A percentile compares a stretch with the other conserved stretches of the same genome.
phyloP scores from a whole-genome alignment of 1,140 invertebrate species.

The Brachionus manjavacas region DNA sequence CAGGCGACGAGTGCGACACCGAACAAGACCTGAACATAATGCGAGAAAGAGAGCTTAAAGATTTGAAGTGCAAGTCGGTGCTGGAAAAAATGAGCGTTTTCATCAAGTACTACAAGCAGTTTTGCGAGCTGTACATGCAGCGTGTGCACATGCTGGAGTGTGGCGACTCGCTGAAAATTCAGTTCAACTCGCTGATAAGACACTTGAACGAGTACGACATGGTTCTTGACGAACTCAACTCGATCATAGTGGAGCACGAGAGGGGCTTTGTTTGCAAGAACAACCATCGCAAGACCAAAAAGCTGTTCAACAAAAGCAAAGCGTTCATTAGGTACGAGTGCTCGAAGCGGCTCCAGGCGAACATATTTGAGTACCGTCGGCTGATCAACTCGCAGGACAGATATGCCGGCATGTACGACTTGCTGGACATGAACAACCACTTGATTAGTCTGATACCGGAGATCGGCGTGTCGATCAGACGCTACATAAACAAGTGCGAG shows the following conservation, averaged over 20 bases:
- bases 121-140: background rate
- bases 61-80: conserved; percentile 15
- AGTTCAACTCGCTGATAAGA: conserved; percentile 3
- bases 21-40: conserved; percentile 34
- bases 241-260: conserved; percentile 32
- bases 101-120: conserved; percentile 35
- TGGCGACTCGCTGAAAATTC: background rate
- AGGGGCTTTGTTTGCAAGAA: conserved; percentile 12
- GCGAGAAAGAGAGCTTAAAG: background rate
- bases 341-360: conserved; percentile 5
- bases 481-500: conserved; percentile 38
- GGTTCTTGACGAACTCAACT: background rate
- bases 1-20: background rate
- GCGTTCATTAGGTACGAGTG: conserved; percentile 33
- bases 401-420: conserved; percentile 40
- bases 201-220: conserved; percentile 14
- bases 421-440: conserved; percentile 34
- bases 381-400: conserved; percentile 33
- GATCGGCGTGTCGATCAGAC: conserved; percentile 33
- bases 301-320: conserved; percentile 30
- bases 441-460: conserved; percentile 36
- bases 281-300: conserved; percentile 34
- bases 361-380: conserved; percentile 29
- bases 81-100: conserved; percentile 38
- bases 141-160: conserved; percentile 4